A percentile compares a stretch with the other conserved stretches of the same genome.
phyloP scores from a whole-genome alignment of 1,140 invertebrate species.

The Coptotermes formosanus region DNA sequence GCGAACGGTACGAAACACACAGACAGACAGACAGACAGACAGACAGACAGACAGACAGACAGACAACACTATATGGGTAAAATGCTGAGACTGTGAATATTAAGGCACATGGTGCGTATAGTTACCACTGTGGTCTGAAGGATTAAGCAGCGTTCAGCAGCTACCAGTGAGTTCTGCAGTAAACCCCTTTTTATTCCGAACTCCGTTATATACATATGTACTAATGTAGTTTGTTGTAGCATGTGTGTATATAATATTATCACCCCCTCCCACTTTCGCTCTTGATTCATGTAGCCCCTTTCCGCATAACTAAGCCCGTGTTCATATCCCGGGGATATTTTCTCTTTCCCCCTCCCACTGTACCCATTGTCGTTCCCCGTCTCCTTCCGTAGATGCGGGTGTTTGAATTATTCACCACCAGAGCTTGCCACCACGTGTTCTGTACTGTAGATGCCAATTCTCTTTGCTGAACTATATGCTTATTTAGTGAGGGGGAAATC shows the following conservation, averaged over 20 bases:
- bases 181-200: neutral
- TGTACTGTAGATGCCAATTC: neutral
- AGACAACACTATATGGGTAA: neutral
- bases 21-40: no score
- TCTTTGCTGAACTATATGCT: slow-evolving; percentile 6
- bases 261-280: neutral
- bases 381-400: slow-evolving; percentile 5
- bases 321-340: slow-evolving; percentile 18
- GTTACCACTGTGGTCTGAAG: neutral
- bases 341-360: neutral
- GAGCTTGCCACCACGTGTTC: neutral
- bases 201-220: neutral
- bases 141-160: neutral
- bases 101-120: neutral
- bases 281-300: slow-evolving; percentile 4
- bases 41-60: no score
- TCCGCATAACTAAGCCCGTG: slow-evolving; percentile 17
- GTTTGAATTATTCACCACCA: slow-evolving; percentile 16
- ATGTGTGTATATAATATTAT: slow-evolving; percentile 20
- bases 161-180: neutral
- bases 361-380: neutral
- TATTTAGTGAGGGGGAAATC: neutral
- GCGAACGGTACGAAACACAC: no score
- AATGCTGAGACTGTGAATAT: neutral
- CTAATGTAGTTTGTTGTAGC: slow-evolving; percentile 16